phyloP scores from a whole-genome alignment of 1,140 invertebrate genomes.

The Cyclargus thomasi region DNA sequence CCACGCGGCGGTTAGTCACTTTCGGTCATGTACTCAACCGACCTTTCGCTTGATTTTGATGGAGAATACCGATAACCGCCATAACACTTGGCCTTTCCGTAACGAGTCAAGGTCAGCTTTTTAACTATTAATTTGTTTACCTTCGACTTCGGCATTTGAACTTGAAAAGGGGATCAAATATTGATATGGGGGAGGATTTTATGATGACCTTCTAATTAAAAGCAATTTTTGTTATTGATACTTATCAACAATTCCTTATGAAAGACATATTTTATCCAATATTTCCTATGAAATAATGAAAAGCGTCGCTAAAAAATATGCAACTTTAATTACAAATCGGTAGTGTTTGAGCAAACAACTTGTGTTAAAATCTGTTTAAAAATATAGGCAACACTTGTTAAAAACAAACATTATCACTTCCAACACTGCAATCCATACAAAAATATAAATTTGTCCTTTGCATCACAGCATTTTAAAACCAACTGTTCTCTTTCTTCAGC shows the following conservation, averaged over 20 bases:
- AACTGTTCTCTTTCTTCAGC: conserved; percentile 68
- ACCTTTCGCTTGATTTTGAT: conserved; percentile 11
- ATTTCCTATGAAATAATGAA: background rate
- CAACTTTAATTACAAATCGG: conserved; percentile 3
- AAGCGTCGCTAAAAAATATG: background rate
- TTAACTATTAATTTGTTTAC: conserved; percentile 4
- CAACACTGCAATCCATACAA: conserved; percentile 28
- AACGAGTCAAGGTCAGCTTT: background rate
- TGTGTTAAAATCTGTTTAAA: background rate
- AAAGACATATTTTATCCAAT: no score
- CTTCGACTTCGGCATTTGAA: background rate
- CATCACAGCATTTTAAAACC: conserved; percentile 45
- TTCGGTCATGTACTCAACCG: background rate
- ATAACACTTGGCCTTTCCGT: conserved; percentile 3
- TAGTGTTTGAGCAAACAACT: conserved; percentile 46
- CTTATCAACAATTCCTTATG: no score
- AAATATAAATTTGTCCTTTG: conserved; percentile 21
- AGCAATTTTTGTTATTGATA: no score
- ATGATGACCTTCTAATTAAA: no score
- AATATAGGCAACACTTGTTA: background rate
- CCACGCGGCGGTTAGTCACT: background rate
- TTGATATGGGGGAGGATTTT: background rate
- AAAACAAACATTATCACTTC: conserved; percentile 32
- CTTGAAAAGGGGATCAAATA: conserved; percentile 11
- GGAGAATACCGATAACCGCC: background rate